Evolutionary conservation across 2,797 vertebrate genomes (phyloP), one percentile per base, ranked within the genome.

Genomic region (Nothura maculosa): DNA sequence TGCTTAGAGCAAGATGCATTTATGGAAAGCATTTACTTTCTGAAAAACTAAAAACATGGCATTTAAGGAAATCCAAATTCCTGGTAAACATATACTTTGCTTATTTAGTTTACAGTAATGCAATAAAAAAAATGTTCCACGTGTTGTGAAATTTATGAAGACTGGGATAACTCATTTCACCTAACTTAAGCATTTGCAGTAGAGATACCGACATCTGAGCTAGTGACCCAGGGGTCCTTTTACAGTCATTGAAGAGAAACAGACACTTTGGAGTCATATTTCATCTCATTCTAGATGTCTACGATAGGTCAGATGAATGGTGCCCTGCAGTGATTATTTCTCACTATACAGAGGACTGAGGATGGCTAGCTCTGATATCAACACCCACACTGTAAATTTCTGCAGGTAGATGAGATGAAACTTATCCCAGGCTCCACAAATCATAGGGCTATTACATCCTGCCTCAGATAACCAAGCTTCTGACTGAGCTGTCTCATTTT

Each of bases 361-460:
- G 40, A 60, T 13, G 28, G n/a, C 67, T 80, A 3, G 18, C 69
- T 74, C 2, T 1, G 30, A 45, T 38, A 48, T 67, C 40, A 57
- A 3, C 11, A 48, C 6, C 38, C 69, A 34, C 43, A 22, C 32
- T 74, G 30, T 36, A 76, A 77, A 60, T 1, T 2, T 81, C 28
- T 63, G 34, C 12, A 76, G 25, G n/a, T 15, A 60, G 61, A 76
- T 57, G 67, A 87, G 25, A 57, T 28, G 36, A 76, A 85, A 73
- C 0, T 55, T 79, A 42, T 87, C 8, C 28, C 19, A 50, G 18
- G 25, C 4, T 36, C 40, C 38, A 24, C 19, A 63, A 48, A 63
- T 2, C 6, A 28, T 0, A 0, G 18, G 7, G 28, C 1, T 30
- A 6, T 27, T 66, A 14, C 19, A 30, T 42, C 6, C 0, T 2